Percentiles rank a stretch among this genome's conserved stretches.
Evolutionary conservation across 2,888 invertebrate genomes (phyloP).

Genomic region (Cabera pusaria): DNA sequence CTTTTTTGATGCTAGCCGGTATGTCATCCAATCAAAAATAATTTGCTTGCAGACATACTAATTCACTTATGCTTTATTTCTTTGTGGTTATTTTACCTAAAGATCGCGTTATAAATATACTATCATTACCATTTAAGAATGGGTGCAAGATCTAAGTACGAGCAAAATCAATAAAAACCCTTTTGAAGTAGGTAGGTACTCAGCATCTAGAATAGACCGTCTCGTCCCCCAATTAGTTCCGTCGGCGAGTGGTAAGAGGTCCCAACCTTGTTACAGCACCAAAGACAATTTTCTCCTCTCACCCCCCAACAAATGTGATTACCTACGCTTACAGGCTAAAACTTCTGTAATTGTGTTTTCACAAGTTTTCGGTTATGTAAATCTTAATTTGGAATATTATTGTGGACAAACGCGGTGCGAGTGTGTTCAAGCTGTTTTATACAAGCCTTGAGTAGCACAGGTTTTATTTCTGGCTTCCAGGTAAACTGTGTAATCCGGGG

Average conservation of each 20-base stretch:
- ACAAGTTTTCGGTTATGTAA: slow-evolving; percentile 70
- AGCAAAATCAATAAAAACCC: slow-evolving; percentile 16
- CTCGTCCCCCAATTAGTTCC: slow-evolving; percentile 34
- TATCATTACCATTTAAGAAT: no score
- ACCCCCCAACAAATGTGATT: slow-evolving; percentile 73
- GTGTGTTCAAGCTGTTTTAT: slow-evolving; percentile 19
- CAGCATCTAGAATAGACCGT: slow-evolving; percentile 28
- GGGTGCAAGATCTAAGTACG: no score
- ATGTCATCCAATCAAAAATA: no score
- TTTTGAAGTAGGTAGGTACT: slow-evolving; percentile 21
- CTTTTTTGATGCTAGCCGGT: no score
- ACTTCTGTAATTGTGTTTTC: slow-evolving; percentile 76
- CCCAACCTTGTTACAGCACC: slow-evolving; percentile 60
- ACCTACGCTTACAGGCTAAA: slow-evolving; percentile 68
- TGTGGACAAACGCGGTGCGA: slow-evolving; percentile 34
- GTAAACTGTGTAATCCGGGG: no score
- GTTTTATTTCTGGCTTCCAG: neutral
- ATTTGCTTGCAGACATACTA: no score
- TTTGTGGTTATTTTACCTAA: no score
- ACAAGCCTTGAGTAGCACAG: no score
- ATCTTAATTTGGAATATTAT: slow-evolving; percentile 67
- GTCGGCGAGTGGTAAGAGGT: slow-evolving; percentile 42
- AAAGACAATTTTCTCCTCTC: slow-evolving; percentile 70
- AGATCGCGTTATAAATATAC: no score
- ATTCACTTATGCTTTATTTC: no score